Evolutionary conservation across 1,140 invertebrate species (phyloP).

Genomic region (Teleogryllus occipitalis): DNA sequence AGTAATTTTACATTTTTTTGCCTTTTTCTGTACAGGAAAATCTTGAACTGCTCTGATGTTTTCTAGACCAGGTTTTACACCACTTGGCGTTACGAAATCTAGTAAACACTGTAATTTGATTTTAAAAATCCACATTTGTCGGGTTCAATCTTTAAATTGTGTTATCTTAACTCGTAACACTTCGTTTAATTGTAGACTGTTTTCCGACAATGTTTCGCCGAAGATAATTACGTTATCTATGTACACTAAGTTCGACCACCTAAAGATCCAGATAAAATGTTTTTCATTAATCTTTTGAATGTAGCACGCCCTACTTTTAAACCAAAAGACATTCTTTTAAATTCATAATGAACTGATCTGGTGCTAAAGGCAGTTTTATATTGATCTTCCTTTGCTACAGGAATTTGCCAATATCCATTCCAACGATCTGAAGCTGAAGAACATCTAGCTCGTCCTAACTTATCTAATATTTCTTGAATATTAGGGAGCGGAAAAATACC

Average conservation of each 20-base stretch:
- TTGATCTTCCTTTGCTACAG: conserved; percentile 30
- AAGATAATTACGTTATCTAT: conserved; percentile 31
- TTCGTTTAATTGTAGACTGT: conserved; percentile 16
- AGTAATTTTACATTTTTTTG: conserved; percentile 31
- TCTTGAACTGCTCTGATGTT: conserved; percentile 28
- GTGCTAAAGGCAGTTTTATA: conserved; percentile 31
- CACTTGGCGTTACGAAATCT: conserved; percentile 23
- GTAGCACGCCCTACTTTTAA: conserved; percentile 28
- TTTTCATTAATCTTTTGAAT: conserved; percentile 36
- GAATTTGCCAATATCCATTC: conserved; percentile 38
- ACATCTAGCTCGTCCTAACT: conserved; percentile 37
- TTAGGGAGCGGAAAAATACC: conserved; percentile 45
- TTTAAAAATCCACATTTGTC: conserved; percentile 24
- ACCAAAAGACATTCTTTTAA: conserved; percentile 30
- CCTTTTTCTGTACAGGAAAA: conserved; percentile 29
- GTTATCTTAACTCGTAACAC: conserved; percentile 23
- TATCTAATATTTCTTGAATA: conserved; percentile 41
- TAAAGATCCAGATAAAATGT: conserved; percentile 29
- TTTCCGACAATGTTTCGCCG: not conserved
- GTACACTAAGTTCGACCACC: conserved; percentile 29
- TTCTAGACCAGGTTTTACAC: conserved; percentile 25
- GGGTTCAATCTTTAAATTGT: too few relatives aligned
- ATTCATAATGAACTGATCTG: conserved; percentile 30
- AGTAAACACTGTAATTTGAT: conserved; percentile 25
- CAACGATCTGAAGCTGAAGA: conserved; percentile 42